Evolutionary conservation across 1,140 invertebrate species (phyloP).

Genomic region (Drosophila jambulina): DNA sequence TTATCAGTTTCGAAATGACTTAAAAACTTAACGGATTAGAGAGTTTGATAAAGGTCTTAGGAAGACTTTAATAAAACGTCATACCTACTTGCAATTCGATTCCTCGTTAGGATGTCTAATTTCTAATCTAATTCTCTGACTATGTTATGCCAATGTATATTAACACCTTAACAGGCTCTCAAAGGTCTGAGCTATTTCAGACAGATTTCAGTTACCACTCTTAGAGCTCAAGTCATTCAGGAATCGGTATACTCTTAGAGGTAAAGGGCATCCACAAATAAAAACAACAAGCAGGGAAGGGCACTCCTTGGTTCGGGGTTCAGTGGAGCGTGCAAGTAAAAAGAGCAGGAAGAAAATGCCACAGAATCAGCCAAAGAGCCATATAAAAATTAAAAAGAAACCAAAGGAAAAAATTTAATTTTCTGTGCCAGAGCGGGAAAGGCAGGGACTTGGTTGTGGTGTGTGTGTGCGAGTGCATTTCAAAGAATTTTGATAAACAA

Average conservation of each 20-base stretch:
- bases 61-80: too few relatives aligned
- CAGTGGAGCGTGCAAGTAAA: conserved; percentile 68
- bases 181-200: not conserved
- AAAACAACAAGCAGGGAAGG: conserved; percentile 26
- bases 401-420: conserved; percentile 64
- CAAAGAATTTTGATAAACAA: conserved; percentile 82
- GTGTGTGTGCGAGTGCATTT: conserved; percentile 68
- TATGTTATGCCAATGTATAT: not conserved
- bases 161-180: not conserved
- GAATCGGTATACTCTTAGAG: conserved; percentile 3
- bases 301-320: conserved; percentile 51
- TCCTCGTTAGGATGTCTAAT: not conserved
- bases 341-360: conserved; percentile 73
- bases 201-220: not conserved
- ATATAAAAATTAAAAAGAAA: conserved; percentile 75
- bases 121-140: not conserved
- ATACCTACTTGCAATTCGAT: not conserved
- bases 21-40: not conserved
- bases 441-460: conserved; percentile 1
- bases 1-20: not conserved
- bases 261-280: conserved; percentile 5
- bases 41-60: not conserved
- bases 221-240: not conserved
- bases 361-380: conserved; percentile 68
- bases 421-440: conserved; percentile 58